Base-by-base conservation (phyloP, 2,888 invertebrate species). In the Campoplex capitator region DNA sequence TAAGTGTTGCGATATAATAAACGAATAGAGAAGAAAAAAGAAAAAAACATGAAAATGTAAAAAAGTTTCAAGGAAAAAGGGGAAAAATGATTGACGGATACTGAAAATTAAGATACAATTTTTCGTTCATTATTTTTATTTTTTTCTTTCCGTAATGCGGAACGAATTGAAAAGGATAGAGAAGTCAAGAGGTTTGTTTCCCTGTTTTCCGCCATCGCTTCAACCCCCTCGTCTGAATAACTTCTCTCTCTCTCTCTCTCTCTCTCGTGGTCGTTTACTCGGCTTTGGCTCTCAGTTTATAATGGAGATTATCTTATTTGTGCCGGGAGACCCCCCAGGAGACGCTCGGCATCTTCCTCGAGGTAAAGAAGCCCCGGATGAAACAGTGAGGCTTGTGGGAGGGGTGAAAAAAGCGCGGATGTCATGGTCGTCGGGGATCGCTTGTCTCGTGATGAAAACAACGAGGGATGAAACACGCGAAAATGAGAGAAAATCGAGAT, bases 221-320 rank as follows among this genome's bases (percentile, higher is more conserved):
- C 89, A 89, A 23, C 90, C 89, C 84, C 83, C 89, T 86, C 91
- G 90, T 89, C 93, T 93, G 94, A 94, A 94, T 93, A 94, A 93
- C 92, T 93, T 90, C 91, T 7, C 42, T 42, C 42, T 42, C 42
- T 1, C 8, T 38, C 6, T 38, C 3, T 38, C 3, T 4, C 6
- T 84, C 86, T 91, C 91, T 74, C 71, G 56, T 18, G 35, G 68
- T 75, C 92, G 93, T 94, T 93, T 93, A 91, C 92, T 92, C 92
- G 74, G 91, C 91, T 91, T 91, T 86, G 91, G 90, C 92, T 91
- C 92, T 89, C 90, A 91, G 93, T 93, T 94, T 94, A 94, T 94
- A 93, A 94, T 94, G 92, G 93, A 93, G 92, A 94, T 94, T 94
- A 94, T 94, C 93, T 94, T 93, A 93, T 94, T 94, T 94, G 93